Percentiles rank a stretch among this genome's conserved stretches.
phyloP scores from a whole-genome alignment of 2,888 invertebrate genomes.

The Meandrusa payeni region DNA sequence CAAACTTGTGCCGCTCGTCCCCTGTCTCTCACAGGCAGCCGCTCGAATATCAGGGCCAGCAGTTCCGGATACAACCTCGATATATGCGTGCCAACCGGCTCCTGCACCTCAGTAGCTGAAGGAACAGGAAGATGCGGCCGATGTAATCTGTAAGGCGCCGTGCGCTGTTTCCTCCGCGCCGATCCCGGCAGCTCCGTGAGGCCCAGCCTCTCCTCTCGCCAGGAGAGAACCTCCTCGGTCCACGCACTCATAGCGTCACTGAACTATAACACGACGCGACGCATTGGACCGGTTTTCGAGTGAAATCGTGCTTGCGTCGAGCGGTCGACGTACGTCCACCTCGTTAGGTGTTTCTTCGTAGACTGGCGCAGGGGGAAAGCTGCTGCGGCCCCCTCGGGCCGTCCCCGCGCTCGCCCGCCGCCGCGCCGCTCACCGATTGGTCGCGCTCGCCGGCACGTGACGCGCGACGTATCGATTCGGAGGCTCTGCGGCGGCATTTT shows the following conservation, averaged over 20 bases:
- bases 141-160: conserved; percentile 84
- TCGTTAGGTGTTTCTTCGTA: conserved; percentile 50
- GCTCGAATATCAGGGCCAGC: conserved; percentile 94
- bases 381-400: conserved; percentile 34
- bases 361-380: conserved; percentile 64
- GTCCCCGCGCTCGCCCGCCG: conserved; percentile 49
- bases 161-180: conserved; percentile 76
- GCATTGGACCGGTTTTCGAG: conserved; percentile 69
- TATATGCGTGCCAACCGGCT: conserved; percentile 86
- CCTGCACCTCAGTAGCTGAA: conserved; percentile 72
- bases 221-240: conserved; percentile 74
- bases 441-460: conserved; percentile 83
- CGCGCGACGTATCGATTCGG: conserved; percentile 88
- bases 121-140: conserved; percentile 81
- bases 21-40: conserved; percentile 92
- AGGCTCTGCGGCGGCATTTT: conserved; percentile 90
- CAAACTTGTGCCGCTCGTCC: conserved; percentile 95
- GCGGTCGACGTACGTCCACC: conserved; percentile 47
- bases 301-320: conserved; percentile 47
- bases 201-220: conserved; percentile 71
- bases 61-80: conserved; percentile 95
- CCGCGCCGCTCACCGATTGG: conserved; percentile 68
- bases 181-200: conserved; percentile 73
- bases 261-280: conserved; percentile 67
- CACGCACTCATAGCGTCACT: conserved; percentile 73